phyloP scores from a whole-genome alignment of 2,888 invertebrate species.

The Nipponacmea schrenckii region DNA sequence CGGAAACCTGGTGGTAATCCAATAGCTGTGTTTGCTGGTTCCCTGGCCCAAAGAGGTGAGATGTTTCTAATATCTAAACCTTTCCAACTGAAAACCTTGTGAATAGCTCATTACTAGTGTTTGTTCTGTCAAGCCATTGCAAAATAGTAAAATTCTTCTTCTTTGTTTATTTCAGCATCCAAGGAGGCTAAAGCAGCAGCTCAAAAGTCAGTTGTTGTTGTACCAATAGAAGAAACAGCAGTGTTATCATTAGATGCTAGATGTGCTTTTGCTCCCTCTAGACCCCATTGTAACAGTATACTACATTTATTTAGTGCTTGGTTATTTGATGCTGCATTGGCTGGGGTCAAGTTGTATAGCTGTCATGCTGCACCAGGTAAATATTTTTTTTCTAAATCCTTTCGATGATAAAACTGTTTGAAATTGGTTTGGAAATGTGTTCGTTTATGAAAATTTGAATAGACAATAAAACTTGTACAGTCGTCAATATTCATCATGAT shows the following conservation, averaged over 20 bases:
- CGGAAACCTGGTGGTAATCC: slow-evolving; percentile 45
- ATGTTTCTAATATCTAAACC: not conserved
- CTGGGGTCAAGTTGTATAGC: slow-evolving; percentile 77
- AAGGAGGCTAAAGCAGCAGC: slow-evolving; percentile 28
- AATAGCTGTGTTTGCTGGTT: slow-evolving; percentile 37
- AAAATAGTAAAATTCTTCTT: too few relatives aligned
- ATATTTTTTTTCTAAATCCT: slow-evolving; percentile 13
- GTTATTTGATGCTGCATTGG: slow-evolving; percentile 94
- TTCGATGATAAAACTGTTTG: not conserved
- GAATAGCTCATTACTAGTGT: too few relatives aligned
- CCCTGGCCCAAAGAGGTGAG: slow-evolving; percentile 30
- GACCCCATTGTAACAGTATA: slow-evolving; percentile 94
- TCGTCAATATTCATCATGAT: too few relatives aligned
- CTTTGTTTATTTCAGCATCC: slow-evolving; percentile 21
- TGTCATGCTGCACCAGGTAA: slow-evolving; percentile 59
- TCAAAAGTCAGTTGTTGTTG: slow-evolving; percentile 41
- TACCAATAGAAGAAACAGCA: slow-evolving; percentile 73
- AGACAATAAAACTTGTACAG: too few relatives aligned
- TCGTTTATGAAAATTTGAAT: too few relatives aligned
- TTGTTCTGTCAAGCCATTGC: too few relatives aligned
- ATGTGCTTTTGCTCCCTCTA: slow-evolving; percentile 60
- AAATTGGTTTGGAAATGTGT: too few relatives aligned
- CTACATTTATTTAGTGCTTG: slow-evolving; percentile 95
- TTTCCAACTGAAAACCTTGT: too few relatives aligned
- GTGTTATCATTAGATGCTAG: slow-evolving; percentile 52